Conservation (phyloP, 2,113 vertebrate species). For the Microcebus lehilahytsara region DNA sequence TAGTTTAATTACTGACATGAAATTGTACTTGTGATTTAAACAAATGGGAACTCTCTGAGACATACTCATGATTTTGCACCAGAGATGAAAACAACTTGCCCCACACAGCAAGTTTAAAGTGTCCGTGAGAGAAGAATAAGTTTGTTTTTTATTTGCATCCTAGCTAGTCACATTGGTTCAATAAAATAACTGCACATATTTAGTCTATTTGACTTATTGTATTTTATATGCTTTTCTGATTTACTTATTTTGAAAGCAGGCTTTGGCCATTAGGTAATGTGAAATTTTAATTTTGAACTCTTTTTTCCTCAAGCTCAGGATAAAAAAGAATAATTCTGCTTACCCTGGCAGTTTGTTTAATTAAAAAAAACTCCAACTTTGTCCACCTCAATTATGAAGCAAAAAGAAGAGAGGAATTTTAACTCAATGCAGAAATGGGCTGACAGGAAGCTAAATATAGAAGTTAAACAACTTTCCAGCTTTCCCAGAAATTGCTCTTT, state of each 20-base stretch:
- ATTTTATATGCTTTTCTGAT: slow-evolving; percentile 33
- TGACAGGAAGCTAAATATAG: not conserved
- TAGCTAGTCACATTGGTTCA: not conserved
- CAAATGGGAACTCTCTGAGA: not conserved
- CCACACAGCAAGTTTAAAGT: not conserved
- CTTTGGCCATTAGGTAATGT: not conserved
- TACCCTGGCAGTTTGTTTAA: not conserved
- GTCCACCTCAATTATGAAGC: not conserved
- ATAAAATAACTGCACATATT: not conserved
- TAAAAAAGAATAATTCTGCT: slow-evolving; percentile 9
- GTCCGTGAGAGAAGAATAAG: not conserved
- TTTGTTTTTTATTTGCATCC: not conserved
- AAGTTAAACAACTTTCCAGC: not conserved
- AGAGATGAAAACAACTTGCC: not conserved
- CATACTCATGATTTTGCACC: not conserved
- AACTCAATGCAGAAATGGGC: not conserved
- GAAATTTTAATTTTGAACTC: slow-evolving; percentile 38
- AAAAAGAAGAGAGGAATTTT: not conserved
- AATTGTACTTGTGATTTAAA: not conserved
- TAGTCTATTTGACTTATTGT: not conserved
- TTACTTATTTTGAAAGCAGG: slow-evolving; percentile 8
- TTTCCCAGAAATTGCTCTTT: slow-evolving; percentile 42
- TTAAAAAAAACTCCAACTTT: not conserved
- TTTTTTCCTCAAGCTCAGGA: not conserved
- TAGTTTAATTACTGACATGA: not conserved